Conservation (phyloP, 2,797 vertebrate species). For the Percopsis omiscomaycus region DNA sequence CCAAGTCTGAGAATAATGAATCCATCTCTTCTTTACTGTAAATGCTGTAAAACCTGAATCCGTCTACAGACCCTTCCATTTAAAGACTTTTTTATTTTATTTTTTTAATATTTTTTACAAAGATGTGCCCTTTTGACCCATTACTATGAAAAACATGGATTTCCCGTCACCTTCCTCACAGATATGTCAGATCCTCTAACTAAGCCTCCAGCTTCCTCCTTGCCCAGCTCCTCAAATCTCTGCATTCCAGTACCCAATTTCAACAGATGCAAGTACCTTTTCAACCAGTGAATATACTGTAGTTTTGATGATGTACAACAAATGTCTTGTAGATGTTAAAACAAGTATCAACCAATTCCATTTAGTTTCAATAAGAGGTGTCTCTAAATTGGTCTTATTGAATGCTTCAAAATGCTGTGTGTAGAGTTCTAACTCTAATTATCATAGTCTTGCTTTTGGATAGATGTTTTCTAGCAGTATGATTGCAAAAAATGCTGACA, state of each 20-base stretch:
- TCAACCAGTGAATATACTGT: no score
- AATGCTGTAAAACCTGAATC: not conserved
- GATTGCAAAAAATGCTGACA: conserved; percentile 20
- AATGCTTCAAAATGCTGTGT: not conserved
- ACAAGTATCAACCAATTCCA: not conserved
- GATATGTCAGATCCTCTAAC: not conserved
- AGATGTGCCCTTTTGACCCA: not conserved
- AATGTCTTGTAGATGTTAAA: not conserved
- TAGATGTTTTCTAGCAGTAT: conserved; percentile 14
- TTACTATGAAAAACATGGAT: not conserved
- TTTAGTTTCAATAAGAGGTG: not conserved
- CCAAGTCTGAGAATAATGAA: conserved; percentile 1
- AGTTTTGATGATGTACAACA: no score
- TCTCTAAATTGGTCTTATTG: not conserved
- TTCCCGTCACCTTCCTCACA: not conserved
- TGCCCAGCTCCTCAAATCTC: not conserved
- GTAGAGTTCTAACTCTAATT: conserved; percentile 1
- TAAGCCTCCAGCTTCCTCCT: conserved; percentile 4
- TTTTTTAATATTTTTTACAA: not conserved
- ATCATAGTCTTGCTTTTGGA: conserved; percentile 1
- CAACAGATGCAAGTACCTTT: no score
- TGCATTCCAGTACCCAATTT: not conserved
- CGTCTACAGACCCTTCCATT: not conserved
- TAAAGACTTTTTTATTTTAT: not conserved
- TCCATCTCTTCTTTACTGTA: not conserved